These are phyloP conservation scores for Nephila pilipes DNA, from an alignment of 1,140 invertebrate genomes.

Conservation along the genomic window DNA sequence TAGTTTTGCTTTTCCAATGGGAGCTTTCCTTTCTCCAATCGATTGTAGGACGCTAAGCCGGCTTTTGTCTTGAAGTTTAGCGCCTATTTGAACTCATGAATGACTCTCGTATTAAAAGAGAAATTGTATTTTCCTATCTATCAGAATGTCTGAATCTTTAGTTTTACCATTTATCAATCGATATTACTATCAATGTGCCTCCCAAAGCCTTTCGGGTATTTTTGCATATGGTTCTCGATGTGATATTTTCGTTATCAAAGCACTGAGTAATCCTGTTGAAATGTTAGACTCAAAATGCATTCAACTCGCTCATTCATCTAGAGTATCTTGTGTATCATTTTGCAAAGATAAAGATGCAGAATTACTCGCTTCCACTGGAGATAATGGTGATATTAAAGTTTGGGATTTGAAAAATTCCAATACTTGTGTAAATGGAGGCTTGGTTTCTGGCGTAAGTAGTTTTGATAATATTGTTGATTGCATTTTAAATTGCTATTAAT, in stretches of 20 bases:
- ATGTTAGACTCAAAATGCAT: slow-evolving; percentile 33
- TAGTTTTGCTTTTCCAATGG: no score
- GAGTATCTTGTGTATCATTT: slow-evolving; percentile 14
- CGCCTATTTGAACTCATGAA: no score
- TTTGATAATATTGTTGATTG: background rate
- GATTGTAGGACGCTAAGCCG: no score
- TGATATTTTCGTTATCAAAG: slow-evolving; percentile 31
- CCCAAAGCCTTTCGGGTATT: slow-evolving; percentile 32
- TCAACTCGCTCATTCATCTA: background rate
- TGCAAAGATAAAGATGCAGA: background rate
- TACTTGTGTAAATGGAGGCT: background rate
- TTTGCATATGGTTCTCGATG: slow-evolving; percentile 30
- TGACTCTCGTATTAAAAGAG: no score
- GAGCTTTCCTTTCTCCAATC: no score
- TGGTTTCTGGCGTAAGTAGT: slow-evolving; percentile 26
- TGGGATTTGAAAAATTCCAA: slow-evolving; percentile 36
- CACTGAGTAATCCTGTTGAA: background rate
- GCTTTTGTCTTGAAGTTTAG: no score
- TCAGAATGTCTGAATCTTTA: background rate
- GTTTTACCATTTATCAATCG: slow-evolving; percentile 27
- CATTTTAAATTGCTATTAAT: no score
- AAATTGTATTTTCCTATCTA: background rate
- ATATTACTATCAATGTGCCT: background rate
- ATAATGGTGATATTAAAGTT: slow-evolving; percentile 46
- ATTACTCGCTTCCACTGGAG: slow-evolving; percentile 11